Conservation (phyloP, 2,888 invertebrate genomes). For the Ormia ochracea region DNA sequence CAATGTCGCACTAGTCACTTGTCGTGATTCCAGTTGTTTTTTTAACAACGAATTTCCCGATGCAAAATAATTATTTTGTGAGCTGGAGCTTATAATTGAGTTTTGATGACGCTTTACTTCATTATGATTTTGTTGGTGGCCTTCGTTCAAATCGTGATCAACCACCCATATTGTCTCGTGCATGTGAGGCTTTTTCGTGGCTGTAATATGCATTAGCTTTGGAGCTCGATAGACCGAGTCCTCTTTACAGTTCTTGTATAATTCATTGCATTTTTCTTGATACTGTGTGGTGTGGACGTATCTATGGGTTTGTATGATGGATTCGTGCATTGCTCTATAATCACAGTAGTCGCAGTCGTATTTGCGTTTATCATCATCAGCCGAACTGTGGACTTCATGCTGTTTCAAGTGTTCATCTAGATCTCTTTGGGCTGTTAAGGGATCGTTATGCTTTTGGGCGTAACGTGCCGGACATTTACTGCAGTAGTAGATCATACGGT, state of each 20-base stretch:
- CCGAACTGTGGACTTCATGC: constrained; percentile 61
- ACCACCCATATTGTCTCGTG: constrained; percentile 76
- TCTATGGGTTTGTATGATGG: constrained; percentile 83
- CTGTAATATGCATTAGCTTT: constrained; percentile 77
- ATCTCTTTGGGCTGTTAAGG: constrained; percentile 82
- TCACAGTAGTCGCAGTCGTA: constrained; percentile 87
- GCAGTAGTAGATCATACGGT: constrained; percentile 82
- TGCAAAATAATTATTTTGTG: constrained; percentile 64
- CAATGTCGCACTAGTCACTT: constrained; percentile 10
- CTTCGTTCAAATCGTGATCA: constrained; percentile 69
- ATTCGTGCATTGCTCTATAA: constrained; percentile 85
- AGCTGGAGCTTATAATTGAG: constrained; percentile 61
- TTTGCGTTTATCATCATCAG: constrained; percentile 55
- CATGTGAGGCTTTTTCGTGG: constrained; percentile 63
- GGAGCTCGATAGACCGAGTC: constrained; percentile 83
- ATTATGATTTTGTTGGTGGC: constrained; percentile 62
- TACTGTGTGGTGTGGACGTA: constrained; percentile 87
- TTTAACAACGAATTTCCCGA: constrained; percentile 72
- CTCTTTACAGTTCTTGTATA: constrained; percentile 82
- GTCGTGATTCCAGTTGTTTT: constrained; percentile 73
- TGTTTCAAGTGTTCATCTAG: constrained; percentile 82
- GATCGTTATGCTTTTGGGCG: constrained; percentile 78
- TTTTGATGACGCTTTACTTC: constrained; percentile 55
- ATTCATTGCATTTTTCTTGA: constrained; percentile 84
- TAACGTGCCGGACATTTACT: constrained; percentile 87